Percentiles rank a stretch among this genome's conserved stretches.
Evolutionary conservation across 64 coral and sea anemone species (phyloP).

Genomic region (Pocillopora verrucosa): DNA sequence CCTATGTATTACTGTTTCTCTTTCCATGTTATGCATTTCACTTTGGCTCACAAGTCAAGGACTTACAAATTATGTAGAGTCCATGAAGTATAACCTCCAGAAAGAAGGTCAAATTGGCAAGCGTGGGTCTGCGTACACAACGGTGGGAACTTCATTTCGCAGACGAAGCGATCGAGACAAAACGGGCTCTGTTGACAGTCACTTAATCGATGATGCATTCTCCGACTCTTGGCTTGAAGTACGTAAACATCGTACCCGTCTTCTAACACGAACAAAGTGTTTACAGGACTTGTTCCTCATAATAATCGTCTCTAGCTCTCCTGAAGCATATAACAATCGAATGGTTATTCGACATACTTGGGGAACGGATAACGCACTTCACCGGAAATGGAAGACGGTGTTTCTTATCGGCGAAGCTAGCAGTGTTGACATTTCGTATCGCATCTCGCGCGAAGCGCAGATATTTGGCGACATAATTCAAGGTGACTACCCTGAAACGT

Average conservation of each 20-base stretch:
- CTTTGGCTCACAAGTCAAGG: conserved; percentile 32
- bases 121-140: not conserved
- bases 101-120: conserved; percentile 28
- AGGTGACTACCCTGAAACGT: conserved; percentile 48
- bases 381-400: conserved; percentile 51
- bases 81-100: conserved; percentile 22
- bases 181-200: not conserved
- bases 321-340: conserved; percentile 36
- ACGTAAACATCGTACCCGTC: conserved; percentile 44
- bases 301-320: conserved; percentile 52
- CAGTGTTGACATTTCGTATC: conserved; percentile 8
- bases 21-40: conserved; percentile 23
- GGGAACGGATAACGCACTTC: conserved; percentile 59
- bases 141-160: not conserved
- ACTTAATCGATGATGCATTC: not conserved
- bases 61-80: conserved; percentile 19
- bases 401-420: conserved; percentile 51
- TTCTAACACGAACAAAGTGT: conserved; percentile 39
- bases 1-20: conserved; percentile 13
- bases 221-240: conserved; percentile 36
- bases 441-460: conserved; percentile 40
- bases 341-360: conserved; percentile 58
- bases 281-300: conserved; percentile 23
- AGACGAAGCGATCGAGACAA: not conserved
- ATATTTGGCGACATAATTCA: conserved; percentile 70